phyloP scores from a whole-genome alignment of 2,888 invertebrate genomes.

The Temnothorax ravouxi region DNA sequence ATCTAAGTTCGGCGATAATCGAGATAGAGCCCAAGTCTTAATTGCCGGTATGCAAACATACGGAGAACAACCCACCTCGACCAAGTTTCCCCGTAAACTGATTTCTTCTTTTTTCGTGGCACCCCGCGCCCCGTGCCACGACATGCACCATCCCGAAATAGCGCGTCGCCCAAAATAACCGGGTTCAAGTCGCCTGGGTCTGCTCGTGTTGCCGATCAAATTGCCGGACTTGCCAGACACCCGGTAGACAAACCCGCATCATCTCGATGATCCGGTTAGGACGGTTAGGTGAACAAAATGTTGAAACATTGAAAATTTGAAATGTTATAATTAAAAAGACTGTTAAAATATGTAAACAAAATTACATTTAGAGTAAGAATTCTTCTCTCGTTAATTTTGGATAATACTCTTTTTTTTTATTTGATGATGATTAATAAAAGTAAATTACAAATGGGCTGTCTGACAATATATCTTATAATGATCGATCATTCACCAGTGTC shows the following conservation, averaged over 20 bases:
- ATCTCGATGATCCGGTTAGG: neutral
- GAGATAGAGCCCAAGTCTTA: constrained; percentile 13
- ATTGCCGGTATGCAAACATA: constrained; percentile 63
- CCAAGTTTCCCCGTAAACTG: constrained; percentile 76
- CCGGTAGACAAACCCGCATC: neutral
- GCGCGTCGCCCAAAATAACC: constrained; percentile 80
- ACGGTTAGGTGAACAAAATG: neutral
- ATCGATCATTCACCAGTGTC: neutral
- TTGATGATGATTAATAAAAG: neutral
- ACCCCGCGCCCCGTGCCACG: constrained; percentile 68
- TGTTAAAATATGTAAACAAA: neutral
- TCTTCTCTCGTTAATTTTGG: neutral
- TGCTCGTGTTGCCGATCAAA: constrained; percentile 32
- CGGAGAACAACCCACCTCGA: constrained; percentile 70
- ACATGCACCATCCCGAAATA: constrained; percentile 81
- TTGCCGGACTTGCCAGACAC: neutral
- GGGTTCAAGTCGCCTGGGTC: constrained; percentile 71
- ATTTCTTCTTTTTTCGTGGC: constrained; percentile 67
- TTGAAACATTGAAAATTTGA: neutral
- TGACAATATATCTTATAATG: neutral
- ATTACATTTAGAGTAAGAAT: neutral
- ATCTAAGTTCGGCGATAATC: neutral
- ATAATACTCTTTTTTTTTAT: neutral
- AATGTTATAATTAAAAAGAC: neutral
- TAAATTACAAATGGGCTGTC: neutral